These are phyloP conservation scores for Podabrus alpinus DNA, from an alignment of 2,888 invertebrate species.

Conservation along the genomic window DNA sequence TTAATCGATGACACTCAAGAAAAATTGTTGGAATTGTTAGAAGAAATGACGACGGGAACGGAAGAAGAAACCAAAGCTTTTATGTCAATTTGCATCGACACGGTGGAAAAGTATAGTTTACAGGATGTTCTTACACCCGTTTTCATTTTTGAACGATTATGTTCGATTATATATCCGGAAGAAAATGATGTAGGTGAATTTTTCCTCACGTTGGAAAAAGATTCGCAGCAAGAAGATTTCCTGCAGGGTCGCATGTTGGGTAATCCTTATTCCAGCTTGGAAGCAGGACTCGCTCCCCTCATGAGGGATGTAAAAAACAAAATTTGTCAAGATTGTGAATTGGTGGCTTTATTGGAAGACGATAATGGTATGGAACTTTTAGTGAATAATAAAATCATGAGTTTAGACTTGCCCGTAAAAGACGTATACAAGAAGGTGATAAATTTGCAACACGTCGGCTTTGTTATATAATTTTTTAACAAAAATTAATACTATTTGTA, in stretches of 20 bases:
- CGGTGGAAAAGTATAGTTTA: constrained; percentile 86
- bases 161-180: constrained; percentile 96
- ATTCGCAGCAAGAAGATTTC: constrained; percentile 98
- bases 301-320: constrained; percentile 99
- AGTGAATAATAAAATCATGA: constrained; percentile 97
- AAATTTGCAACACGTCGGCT: constrained; percentile 4
- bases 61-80: constrained; percentile 96
- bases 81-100: constrained; percentile 96
- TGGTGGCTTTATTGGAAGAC: constrained; percentile 96
- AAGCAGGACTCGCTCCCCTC: constrained; percentile 92
- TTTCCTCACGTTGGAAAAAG: constrained; percentile 94
- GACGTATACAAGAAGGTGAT: constrained; percentile 80
- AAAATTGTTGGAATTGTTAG: constrained; percentile 86
- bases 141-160: constrained; percentile 95
- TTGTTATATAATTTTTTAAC: neutral
- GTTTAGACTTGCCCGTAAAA: constrained; percentile 92
- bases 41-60: constrained; percentile 94
- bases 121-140: constrained; percentile 96
- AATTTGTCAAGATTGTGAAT: constrained; percentile 96
- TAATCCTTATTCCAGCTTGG: constrained; percentile 94
- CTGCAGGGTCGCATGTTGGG: constrained; percentile 96
- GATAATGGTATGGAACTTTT: constrained; percentile 98
- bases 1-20: constrained; percentile 96
- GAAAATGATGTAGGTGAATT: constrained; percentile 97
- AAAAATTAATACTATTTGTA: constrained; percentile 46